Percentiles rank a stretch among this genome's conserved stretches.
Evolutionary conservation across 2,113 vertebrate species (phyloP).

Genomic region (Gymnorhina tibicen): DNA sequence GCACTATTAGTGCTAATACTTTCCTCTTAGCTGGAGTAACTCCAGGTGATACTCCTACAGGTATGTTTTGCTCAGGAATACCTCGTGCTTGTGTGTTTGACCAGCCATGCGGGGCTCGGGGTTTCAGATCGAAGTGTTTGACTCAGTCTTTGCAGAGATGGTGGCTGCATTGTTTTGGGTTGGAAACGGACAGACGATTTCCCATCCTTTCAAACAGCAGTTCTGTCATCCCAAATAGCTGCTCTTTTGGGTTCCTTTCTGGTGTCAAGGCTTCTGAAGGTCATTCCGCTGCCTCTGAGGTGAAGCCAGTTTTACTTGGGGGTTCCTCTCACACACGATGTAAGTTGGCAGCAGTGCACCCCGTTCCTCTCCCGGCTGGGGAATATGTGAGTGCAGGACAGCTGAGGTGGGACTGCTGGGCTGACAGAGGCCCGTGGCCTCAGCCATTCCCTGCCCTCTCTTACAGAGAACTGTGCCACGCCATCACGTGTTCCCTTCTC

Average conservation of each 20-base stretch:
- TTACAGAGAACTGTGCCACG: background rate
- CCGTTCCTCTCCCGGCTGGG: fast-evolving
- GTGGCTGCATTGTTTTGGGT: background rate
- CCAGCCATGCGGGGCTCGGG: fast-evolving
- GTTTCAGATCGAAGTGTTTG: background rate
- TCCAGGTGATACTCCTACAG: background rate
- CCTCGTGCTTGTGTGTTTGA: background rate
- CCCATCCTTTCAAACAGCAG: background rate
- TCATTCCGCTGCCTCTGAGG: background rate
- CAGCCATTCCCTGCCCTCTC: background rate
- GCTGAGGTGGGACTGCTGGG: background rate
- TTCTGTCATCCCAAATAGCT: background rate
- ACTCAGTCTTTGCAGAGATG: background rate
- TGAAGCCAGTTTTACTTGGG: background rate
- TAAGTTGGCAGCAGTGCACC: background rate
- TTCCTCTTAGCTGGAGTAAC: background rate
- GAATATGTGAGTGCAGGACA: fast-evolving
- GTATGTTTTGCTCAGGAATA: background rate
- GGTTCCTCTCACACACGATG: fast-evolving
- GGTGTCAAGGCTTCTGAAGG: background rate
- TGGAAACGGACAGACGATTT: background rate
- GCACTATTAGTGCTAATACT: background rate
- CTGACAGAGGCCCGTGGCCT: background rate
- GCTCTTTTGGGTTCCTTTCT: background rate
- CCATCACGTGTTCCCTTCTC: background rate